These are phyloP conservation scores for Caenorhabditis wallacei DNA, from an alignment of 2,888 invertebrate species.

Conservation along the genomic window DNA sequence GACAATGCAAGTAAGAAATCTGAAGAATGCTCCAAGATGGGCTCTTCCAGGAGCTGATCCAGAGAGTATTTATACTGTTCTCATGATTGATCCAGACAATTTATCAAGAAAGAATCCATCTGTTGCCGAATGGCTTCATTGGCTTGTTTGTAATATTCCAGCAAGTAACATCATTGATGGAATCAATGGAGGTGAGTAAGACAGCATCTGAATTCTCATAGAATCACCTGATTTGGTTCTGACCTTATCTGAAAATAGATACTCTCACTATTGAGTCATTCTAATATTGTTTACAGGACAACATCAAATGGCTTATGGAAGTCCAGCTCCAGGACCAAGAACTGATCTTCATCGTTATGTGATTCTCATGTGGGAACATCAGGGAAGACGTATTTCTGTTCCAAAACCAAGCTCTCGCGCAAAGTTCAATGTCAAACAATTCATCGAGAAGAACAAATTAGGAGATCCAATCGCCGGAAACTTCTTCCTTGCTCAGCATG, in stretches of 20 bases:
- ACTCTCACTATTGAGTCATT: neutral
- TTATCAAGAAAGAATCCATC: slow-evolving; percentile 83
- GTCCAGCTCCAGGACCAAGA: slow-evolving; percentile 82
- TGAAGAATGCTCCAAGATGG: slow-evolving; percentile 82
- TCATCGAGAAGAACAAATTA: slow-evolving; percentile 83
- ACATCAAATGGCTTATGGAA: slow-evolving; percentile 83
- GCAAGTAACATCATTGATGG: slow-evolving; percentile 83
- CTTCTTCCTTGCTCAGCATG: slow-evolving; percentile 82
- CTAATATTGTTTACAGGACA: slow-evolving; percentile 68
- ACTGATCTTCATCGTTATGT: slow-evolving; percentile 83
- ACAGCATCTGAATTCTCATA: neutral
- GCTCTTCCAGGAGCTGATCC: slow-evolving; percentile 78
- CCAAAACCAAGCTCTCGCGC: slow-evolving; percentile 80
- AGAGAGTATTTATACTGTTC: slow-evolving; percentile 81
- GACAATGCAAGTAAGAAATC: slow-evolving; percentile 77
- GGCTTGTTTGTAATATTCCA: slow-evolving; percentile 83
- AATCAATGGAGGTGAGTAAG: slow-evolving; percentile 80
- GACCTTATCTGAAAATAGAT: neutral
- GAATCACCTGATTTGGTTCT: neutral
- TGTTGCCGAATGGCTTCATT: slow-evolving; percentile 83
- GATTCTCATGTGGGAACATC: slow-evolving; percentile 83
- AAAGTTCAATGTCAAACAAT: slow-evolving; percentile 82
- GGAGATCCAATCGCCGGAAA: slow-evolving; percentile 83
- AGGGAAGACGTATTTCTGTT: slow-evolving; percentile 76
- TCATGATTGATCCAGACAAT: slow-evolving; percentile 83